Evolutionary conservation across 2,888 invertebrate species (phyloP).

Genomic region (Fragum fragum): DNA sequence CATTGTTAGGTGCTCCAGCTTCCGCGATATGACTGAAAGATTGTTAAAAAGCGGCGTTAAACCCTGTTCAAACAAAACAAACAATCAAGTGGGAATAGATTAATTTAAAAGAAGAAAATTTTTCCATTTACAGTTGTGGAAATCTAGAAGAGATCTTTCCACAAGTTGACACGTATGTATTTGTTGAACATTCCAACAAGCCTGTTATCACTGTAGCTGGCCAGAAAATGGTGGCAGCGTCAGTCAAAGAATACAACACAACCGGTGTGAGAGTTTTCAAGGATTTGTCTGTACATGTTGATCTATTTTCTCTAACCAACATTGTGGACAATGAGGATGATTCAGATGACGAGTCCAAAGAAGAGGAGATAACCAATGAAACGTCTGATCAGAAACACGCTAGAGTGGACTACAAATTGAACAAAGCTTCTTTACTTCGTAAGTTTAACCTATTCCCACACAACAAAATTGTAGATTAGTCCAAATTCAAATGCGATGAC

Average conservation of each 20-base stretch:
- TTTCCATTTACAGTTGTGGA: constrained; percentile 73
- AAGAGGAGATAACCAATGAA: constrained; percentile 49
- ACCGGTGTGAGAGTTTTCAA: constrained; percentile 94
- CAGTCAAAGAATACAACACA: constrained; percentile 89
- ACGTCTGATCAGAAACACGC: constrained; percentile 62
- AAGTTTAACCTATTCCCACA: too few relatives aligned
- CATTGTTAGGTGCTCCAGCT: too few relatives aligned
- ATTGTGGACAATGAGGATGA: constrained; percentile 59
- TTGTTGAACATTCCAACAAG: constrained; percentile 94
- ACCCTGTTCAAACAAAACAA: too few relatives aligned
- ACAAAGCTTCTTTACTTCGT: constrained; percentile 69
- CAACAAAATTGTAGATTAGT: too few relatives aligned
- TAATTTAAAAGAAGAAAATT: not conserved
- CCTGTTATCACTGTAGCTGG: constrained; percentile 94
- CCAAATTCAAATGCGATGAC: too few relatives aligned
- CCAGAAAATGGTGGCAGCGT: constrained; percentile 52
- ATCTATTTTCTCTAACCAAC: constrained; percentile 81
- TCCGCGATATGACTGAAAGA: too few relatives aligned
- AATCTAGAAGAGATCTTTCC: constrained; percentile 73
- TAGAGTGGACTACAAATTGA: constrained; percentile 66
- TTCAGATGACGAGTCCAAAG: constrained; percentile 52
- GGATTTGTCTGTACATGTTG: constrained; percentile 91
- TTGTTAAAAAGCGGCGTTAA: too few relatives aligned
- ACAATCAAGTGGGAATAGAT: too few relatives aligned
- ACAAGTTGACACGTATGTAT: constrained; percentile 92